Percentiles rank a stretch among this genome's conserved stretches.
These are phyloP conservation scores for Trypoxylus dichotomus DNA, from an alignment of 1,140 invertebrate genomes.

Conservation along the genomic window DNA sequence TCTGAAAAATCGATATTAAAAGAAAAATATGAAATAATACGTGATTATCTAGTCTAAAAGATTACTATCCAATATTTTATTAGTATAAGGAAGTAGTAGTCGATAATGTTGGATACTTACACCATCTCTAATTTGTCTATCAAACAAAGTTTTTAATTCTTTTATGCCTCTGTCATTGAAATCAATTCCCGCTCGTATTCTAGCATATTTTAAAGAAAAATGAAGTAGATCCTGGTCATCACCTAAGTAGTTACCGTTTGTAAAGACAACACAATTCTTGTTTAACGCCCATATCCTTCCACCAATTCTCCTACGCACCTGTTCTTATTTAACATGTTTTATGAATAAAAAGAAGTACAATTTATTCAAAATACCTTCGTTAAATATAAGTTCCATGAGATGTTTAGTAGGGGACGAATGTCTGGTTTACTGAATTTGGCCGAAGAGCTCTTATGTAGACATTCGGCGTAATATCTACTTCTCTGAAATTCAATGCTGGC, in stretches of 20 bases:
- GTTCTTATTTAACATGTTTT: not conserved
- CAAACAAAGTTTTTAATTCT: slow-evolving; percentile 48
- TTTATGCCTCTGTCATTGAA: slow-evolving; percentile 52
- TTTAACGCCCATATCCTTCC: slow-evolving; percentile 41
- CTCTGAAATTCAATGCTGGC: slow-evolving; percentile 45
- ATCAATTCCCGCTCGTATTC: slow-evolving; percentile 51
- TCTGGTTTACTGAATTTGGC: slow-evolving; percentile 40
- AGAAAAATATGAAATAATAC: not conserved
- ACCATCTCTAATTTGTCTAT: slow-evolving; percentile 34
- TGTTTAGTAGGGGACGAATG: slow-evolving; percentile 45
- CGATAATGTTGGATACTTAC: slow-evolving; percentile 35
- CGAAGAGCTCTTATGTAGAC: slow-evolving; percentile 41
- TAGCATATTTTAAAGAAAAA: slow-evolving; percentile 52
- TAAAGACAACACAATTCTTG: slow-evolving; percentile 52
- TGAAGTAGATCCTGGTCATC: slow-evolving; percentile 53
- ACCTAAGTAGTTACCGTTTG: slow-evolving; percentile 54
- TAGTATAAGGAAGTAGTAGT: too few relatives aligned
- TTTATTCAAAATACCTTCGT: slow-evolving; percentile 37
- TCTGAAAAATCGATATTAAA: slow-evolving; percentile 51
- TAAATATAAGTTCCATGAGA: slow-evolving; percentile 47
- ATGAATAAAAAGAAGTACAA: not conserved
- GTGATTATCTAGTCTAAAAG: not conserved
- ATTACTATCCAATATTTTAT: not conserved
- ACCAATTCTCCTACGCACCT: slow-evolving; percentile 32
- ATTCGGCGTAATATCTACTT: slow-evolving; percentile 38